These are phyloP conservation scores for Polia nebulosa DNA, from an alignment of 2,888 invertebrate species.

Conservation along the genomic window DNA sequence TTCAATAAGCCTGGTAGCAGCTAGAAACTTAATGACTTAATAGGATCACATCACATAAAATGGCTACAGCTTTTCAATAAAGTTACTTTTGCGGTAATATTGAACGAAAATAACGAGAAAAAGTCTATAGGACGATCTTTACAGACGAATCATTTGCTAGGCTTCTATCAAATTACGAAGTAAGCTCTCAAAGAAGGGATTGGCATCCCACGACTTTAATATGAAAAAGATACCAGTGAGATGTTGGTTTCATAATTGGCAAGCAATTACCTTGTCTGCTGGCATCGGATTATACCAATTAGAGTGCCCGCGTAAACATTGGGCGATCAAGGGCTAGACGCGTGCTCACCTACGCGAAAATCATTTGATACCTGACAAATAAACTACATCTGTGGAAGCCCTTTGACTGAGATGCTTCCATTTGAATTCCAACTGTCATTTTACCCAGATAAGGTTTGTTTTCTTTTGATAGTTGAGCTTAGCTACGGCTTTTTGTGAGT, in stretches of 20 bases:
- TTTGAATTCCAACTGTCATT: not conserved
- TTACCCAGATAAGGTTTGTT: not conserved
- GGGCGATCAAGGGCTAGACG: constrained; percentile 15
- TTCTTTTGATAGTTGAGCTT: not conserved
- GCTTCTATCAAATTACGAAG: constrained; percentile 34
- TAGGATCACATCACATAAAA: not conserved
- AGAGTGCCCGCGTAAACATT: constrained; percentile 31
- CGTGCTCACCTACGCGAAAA: constrained; percentile 27
- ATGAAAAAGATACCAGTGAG: constrained; percentile 26
- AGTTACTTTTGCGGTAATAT: not conserved
- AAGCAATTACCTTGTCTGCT: constrained; percentile 36
- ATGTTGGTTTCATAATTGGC: constrained; percentile 42
- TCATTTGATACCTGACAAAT: constrained; percentile 40
- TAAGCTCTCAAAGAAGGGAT: constrained; percentile 34
- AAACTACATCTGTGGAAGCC: not conserved
- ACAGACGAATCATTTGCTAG: not conserved
- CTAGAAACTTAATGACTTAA: not conserved
- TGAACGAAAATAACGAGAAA: not conserved
- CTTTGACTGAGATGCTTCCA: not conserved
- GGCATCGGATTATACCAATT: constrained; percentile 57
- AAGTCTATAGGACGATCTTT: not conserved
- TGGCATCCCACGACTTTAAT: constrained; percentile 14
- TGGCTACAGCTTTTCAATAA: not conserved
- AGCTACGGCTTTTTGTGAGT: constrained; percentile 11
- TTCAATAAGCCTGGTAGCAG: not conserved